Evolutionary conservation across 2,797 vertebrate species (phyloP).

Genomic region (Tenualosa thibaudeaui): DNA sequence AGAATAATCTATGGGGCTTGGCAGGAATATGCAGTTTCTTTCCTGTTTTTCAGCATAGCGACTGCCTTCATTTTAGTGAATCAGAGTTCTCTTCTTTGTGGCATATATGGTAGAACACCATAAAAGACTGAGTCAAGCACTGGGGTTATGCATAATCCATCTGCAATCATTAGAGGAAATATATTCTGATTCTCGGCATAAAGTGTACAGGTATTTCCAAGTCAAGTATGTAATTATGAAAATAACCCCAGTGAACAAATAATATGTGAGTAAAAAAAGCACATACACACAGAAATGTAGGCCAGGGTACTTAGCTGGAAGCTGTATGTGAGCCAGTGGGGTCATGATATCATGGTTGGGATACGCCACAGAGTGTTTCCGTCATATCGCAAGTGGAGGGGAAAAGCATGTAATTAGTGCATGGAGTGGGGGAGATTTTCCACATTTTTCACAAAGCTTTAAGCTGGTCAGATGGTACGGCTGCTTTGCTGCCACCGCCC

Average conservation of each 20-base stretch:
- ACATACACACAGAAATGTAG: neutral
- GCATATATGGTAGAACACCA: neutral
- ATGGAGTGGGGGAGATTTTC: neutral
- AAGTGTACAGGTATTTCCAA: slow-evolving; percentile 13
- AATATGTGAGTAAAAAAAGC: neutral
- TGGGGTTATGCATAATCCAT: neutral
- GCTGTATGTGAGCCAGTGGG: slow-evolving; percentile 1
- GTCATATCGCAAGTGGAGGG: neutral
- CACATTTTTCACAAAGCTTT: slow-evolving; percentile 13
- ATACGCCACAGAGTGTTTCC: neutral
- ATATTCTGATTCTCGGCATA: neutral
- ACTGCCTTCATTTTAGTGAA: neutral
- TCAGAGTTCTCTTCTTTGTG: neutral
- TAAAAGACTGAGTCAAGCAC: neutral
- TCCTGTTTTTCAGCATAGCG: neutral
- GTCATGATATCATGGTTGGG: slow-evolving; percentile 21
- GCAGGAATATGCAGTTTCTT: neutral
- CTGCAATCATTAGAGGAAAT: neutral
- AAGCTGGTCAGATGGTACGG: slow-evolving; percentile 1
- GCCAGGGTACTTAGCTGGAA: neutral
- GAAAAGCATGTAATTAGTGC: slow-evolving; percentile 19
- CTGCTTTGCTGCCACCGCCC: neutral
- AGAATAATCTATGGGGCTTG: neutral
- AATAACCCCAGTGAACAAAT: neutral
- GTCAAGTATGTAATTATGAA: slow-evolving; percentile 11